Percentiles rank a stretch among this genome's conserved stretches.
Conservation (phyloP, 2,113 vertebrate genomes). For the Australoheros scitulus region DNA sequence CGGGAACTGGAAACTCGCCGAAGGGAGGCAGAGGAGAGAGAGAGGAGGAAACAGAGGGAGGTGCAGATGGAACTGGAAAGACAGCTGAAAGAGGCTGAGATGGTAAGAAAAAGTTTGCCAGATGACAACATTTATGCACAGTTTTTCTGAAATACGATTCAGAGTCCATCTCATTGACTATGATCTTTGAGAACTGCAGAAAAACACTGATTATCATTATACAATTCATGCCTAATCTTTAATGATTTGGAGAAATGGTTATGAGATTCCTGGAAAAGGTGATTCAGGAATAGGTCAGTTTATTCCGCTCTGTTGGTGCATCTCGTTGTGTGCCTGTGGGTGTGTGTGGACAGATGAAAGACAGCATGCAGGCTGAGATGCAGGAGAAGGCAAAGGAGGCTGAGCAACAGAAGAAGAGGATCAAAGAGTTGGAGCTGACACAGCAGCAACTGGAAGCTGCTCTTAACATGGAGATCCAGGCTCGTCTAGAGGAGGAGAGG, state of each 20-base stretch:
- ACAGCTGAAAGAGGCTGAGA: slow-evolving; percentile 78
- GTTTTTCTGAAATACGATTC: slow-evolving; percentile 7
- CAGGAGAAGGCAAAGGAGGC: slow-evolving; percentile 76
- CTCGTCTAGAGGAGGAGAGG: slow-evolving; percentile 78
- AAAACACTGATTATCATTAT: slow-evolving; percentile 29
- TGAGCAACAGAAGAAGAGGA: slow-evolving; percentile 75
- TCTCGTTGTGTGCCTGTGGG: not conserved
- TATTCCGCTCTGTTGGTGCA: slow-evolving; percentile 16
- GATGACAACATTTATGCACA: not conserved
- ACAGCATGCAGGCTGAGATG: slow-evolving; percentile 76
- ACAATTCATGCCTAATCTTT: slow-evolving; percentile 32
- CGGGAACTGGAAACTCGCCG: slow-evolving; percentile 74
- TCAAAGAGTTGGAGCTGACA: slow-evolving; percentile 79
- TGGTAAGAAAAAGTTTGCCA: slow-evolving; percentile 60
- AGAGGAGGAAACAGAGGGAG: slow-evolving; percentile 73
- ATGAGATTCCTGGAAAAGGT: slow-evolving; percentile 39
- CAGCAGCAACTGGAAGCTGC: slow-evolving; percentile 78
- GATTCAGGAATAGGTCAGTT: slow-evolving; percentile 38
- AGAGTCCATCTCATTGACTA: slow-evolving; percentile 1
- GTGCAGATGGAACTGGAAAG: slow-evolving; percentile 79
- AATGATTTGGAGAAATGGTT: slow-evolving; percentile 6
- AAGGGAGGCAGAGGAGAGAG: slow-evolving; percentile 71
- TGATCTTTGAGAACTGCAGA: slow-evolving; percentile 7
- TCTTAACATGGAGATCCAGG: slow-evolving; percentile 79
- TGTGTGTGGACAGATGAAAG: slow-evolving; percentile 72